Conservation (phyloP, 2,797 vertebrate genomes). For the Mionectes olivaceus region DNA sequence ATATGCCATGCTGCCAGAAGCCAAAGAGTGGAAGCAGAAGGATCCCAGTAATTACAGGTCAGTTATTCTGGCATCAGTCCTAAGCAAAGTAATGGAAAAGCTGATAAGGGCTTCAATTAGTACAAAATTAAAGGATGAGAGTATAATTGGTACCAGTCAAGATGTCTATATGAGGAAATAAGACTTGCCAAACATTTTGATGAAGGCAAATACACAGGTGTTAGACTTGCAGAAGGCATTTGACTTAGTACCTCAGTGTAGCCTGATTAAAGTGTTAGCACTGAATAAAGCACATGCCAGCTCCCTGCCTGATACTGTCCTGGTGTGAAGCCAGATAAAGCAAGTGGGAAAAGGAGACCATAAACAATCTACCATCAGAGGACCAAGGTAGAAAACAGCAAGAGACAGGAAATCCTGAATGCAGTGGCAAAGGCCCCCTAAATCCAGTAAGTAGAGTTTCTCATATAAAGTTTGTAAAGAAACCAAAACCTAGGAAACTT, state of each 20-base stretch:
- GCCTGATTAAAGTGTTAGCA: neutral
- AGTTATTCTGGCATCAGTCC: constrained; percentile 22
- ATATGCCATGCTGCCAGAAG: neutral
- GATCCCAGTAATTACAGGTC: constrained; percentile 26
- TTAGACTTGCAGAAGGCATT: neutral
- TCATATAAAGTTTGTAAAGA: neutral
- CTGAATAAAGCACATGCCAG: neutral
- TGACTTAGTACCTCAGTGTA: neutral
- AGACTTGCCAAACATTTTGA: neutral
- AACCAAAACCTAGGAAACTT: neutral
- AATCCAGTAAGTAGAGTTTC: neutral
- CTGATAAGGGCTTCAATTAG: constrained; percentile 17
- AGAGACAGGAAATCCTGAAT: neutral
- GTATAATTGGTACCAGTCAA: neutral
- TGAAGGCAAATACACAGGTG: neutral
- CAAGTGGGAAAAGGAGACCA: neutral
- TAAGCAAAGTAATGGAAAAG: constrained; percentile 21
- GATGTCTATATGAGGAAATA: neutral
- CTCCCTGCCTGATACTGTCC: neutral
- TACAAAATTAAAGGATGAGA: constrained; percentile 8
- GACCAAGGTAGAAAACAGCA: neutral
- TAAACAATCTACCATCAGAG: neutral
- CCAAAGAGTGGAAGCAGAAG: constrained; percentile 6
- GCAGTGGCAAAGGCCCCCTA: neutral
- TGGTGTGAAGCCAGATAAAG: neutral